phyloP scores from a whole-genome alignment of 2,797 vertebrate species.

The Fundulus diaphanus region DNA sequence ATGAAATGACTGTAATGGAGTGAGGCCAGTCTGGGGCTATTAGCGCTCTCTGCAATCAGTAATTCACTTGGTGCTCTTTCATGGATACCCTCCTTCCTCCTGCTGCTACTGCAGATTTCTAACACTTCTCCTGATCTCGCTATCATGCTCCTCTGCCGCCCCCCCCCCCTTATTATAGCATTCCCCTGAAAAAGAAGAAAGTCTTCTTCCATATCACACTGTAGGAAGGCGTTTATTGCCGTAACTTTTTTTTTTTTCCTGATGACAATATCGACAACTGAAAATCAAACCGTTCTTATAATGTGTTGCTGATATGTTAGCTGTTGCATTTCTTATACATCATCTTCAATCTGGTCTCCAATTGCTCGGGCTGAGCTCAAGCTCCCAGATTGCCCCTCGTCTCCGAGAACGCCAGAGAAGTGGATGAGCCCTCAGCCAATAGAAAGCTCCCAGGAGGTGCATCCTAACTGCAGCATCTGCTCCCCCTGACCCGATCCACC shows the following conservation, averaged over 20 bases:
- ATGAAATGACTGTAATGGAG: constrained; percentile 78
- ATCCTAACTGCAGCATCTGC: constrained; percentile 73
- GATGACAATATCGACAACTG: constrained; percentile 23
- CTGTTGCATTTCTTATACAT: constrained; percentile 57
- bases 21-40: constrained; percentile 76
- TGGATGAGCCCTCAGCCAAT: constrained; percentile 46
- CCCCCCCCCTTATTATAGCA: constrained; percentile 32
- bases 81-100: constrained; percentile 42
- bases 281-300: constrained; percentile 44
- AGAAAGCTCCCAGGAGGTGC: constrained; percentile 58
- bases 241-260: constrained; percentile 21
- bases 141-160: constrained; percentile 38
- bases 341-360: constrained; percentile 4
- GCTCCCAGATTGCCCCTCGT: constrained; percentile 35
- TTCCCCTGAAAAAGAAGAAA: constrained; percentile 35
- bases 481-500: constrained; percentile 52
- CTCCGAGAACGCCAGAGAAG: constrained; percentile 57
- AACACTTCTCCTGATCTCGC: constrained; percentile 50
- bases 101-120: constrained; percentile 49
- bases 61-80: constrained; percentile 71
- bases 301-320: constrained; percentile 14
- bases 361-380: neutral
- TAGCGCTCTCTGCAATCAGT: constrained; percentile 78
- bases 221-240: constrained; percentile 48
- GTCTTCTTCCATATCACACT: constrained; percentile 65